Evolutionary conservation across 37 sponge, comb jelly and placozoan species (phyloP).

Genomic region (Halisarca cf. caerulea): DNA sequence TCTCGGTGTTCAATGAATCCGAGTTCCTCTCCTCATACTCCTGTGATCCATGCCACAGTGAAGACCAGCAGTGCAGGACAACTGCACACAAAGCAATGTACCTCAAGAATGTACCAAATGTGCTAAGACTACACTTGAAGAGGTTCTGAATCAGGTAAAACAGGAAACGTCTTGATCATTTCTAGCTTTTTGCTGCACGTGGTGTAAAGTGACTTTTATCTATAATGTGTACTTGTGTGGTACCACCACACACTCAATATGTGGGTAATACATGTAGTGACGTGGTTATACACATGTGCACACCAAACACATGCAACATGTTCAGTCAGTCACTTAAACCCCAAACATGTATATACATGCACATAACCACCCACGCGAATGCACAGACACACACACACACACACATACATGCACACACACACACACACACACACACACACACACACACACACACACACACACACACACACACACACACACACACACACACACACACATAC

Average conservation of each 20-base stretch:
- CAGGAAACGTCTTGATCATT: too few relatives aligned
- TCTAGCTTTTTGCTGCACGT: too few relatives aligned
- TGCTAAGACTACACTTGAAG: constrained; percentile 77
- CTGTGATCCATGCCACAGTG: background rate
- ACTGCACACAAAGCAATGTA: background rate
- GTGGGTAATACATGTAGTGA: too few relatives aligned
- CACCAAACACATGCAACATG: background rate
- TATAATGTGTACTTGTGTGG: too few relatives aligned
- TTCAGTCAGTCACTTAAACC: background rate
- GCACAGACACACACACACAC: constrained; percentile 6
- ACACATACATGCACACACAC: constrained; percentile 28
- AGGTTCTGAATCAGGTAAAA: constrained; percentile 79
- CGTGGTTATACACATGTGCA: background rate
- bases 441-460: constrained; percentile 22
- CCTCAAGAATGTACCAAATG: constrained; percentile 21
- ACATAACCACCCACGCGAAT: background rate
- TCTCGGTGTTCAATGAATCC: background rate
- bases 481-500: too few relatives aligned
- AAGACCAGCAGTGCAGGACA: background rate
- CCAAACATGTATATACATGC: background rate
- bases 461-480: constrained; percentile 13
- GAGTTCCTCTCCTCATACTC: background rate
- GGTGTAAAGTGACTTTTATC: too few relatives aligned
- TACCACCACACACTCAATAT: too few relatives aligned
- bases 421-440: constrained; percentile 10